Conservation (phyloP, 2,113 vertebrate species). For the Mormyrus iriodes region DNA sequence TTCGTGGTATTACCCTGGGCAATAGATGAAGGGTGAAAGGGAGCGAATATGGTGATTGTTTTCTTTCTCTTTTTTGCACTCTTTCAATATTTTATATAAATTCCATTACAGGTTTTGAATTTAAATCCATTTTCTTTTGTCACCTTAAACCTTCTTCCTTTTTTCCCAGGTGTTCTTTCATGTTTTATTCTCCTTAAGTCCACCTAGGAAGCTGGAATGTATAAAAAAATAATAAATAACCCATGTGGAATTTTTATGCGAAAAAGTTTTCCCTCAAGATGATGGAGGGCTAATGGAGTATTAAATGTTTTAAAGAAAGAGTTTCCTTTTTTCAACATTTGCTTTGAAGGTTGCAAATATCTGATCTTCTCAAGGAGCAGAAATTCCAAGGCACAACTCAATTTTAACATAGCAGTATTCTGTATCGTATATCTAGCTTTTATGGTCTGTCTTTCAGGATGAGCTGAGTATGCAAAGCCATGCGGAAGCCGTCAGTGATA, state of each 20-base stretch:
- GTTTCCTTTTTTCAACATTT: neutral
- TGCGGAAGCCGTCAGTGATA: conserved; percentile 18
- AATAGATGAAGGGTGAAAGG: neutral
- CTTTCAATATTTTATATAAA: conserved; percentile 3
- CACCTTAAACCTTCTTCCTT: neutral
- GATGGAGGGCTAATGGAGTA: conserved; percentile 6
- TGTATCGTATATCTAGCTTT: neutral
- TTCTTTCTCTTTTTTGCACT: neutral
- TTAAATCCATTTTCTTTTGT: conserved; percentile 4
- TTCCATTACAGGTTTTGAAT: neutral
- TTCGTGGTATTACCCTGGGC: neutral
- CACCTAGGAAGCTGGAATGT: neutral
- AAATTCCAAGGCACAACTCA: neutral
- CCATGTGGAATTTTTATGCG: neutral
- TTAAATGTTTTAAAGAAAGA: conserved; percentile 6
- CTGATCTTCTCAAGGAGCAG: neutral
- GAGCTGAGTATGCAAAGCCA: conserved; percentile 22
- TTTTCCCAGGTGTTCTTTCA: neutral
- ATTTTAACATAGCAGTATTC: neutral
- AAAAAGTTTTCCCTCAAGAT: neutral
- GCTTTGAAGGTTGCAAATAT: neutral
- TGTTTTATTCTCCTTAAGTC: neutral
- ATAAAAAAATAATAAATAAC: neutral
- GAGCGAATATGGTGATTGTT: neutral
- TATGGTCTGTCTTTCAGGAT: neutral